These are phyloP conservation scores for Leptogaster cylindrica DNA, from an alignment of 2,888 invertebrate genomes.

Conservation along the genomic window DNA sequence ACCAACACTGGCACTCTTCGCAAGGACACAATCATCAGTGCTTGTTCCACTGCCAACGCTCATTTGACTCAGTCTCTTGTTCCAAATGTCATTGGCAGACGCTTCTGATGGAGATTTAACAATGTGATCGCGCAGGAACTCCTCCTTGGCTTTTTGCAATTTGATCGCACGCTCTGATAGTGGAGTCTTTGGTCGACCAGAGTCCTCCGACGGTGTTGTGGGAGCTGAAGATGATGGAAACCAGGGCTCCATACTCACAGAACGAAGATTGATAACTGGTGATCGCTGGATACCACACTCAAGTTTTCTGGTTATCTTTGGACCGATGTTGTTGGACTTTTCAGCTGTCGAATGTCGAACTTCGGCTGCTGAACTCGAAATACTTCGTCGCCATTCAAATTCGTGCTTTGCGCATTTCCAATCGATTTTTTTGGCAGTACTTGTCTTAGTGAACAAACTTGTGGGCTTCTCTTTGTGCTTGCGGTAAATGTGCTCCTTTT, in stretches of 20 bases:
- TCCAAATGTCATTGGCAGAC: slow-evolving; percentile 47
- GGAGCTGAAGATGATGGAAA: slow-evolving; percentile 49
- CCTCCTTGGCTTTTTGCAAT: slow-evolving; percentile 74
- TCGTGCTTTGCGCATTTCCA: slow-evolving; percentile 49
- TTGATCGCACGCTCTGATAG: slow-evolving; percentile 66
- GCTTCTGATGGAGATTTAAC: slow-evolving; percentile 45
- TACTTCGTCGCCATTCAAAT: slow-evolving; percentile 41
- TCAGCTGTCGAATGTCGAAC: slow-evolving; percentile 51
- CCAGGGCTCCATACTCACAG: slow-evolving; percentile 41
- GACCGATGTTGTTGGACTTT: slow-evolving; percentile 57
- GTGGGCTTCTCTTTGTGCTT: slow-evolving; percentile 55
- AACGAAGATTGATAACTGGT: slow-evolving; percentile 51
- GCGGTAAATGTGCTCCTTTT: slow-evolving; percentile 55
- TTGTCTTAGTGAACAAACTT: slow-evolving; percentile 47
- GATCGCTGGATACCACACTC: slow-evolving; percentile 54
- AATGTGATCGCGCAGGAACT: slow-evolving; percentile 67
- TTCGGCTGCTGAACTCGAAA: slow-evolving; percentile 46
- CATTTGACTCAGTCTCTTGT: slow-evolving; percentile 65
- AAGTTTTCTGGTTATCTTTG: slow-evolving; percentile 57
- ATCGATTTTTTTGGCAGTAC: slow-evolving; percentile 50
- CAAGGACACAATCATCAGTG: slow-evolving; percentile 64
- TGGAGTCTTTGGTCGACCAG: slow-evolving; percentile 55
- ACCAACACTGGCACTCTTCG: slow-evolving; percentile 78
- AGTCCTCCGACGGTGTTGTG: slow-evolving; percentile 50
- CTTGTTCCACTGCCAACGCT: slow-evolving; percentile 70